Evolutionary conservation across 2,797 vertebrate genomes (phyloP), one percentile per base, ranked within the genome.

Genomic region (Valencia hispanica): DNA sequence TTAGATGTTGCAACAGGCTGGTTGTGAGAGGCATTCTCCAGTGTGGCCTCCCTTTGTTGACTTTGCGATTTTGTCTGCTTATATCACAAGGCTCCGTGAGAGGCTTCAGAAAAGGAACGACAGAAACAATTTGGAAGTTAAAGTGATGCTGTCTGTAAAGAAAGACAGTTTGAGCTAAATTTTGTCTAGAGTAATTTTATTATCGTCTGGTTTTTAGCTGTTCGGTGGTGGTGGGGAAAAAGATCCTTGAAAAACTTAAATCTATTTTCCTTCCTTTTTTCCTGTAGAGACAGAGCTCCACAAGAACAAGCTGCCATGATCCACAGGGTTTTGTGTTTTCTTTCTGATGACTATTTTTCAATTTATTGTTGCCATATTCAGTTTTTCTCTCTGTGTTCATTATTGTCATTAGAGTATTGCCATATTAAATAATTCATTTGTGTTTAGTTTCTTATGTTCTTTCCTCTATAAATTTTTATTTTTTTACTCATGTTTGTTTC

Each of bases 1-100:
- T 83, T 81, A 47, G 34, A 78, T 76, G 69, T 84, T 76, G 59
- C 82, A 76, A 74, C 41, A 73, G 30, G 66, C 78, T 61, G 47
- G 39, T 61, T 51, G 63, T 57, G 36, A 70, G n/a, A 79, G 55
- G 47, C 71, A 51, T 72, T 71, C 65, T 75, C 45, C 68, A 57
- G 27, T 2, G 27, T 68, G 78, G 68, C 39, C 73, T 81, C 61
- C 51, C 77, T 45, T 71, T 55, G 50, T 71, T 41, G 17, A 68
- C 45, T 68, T 57, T 61, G 30, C 53, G 22, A 55, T 80, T 79
- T 71, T 79, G 72, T 81, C 36, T 65, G 48, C 66, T 81, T 22
- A 69, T 78, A 74, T 17, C 61, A 77, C 73, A 57, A 41, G 57
- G 70, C 66, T 69, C 5, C 22, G 20, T 43, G 51, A 72, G 68